Conservation (phyloP, 2,797 vertebrate species). For the Emydoidea blandingii region DNA sequence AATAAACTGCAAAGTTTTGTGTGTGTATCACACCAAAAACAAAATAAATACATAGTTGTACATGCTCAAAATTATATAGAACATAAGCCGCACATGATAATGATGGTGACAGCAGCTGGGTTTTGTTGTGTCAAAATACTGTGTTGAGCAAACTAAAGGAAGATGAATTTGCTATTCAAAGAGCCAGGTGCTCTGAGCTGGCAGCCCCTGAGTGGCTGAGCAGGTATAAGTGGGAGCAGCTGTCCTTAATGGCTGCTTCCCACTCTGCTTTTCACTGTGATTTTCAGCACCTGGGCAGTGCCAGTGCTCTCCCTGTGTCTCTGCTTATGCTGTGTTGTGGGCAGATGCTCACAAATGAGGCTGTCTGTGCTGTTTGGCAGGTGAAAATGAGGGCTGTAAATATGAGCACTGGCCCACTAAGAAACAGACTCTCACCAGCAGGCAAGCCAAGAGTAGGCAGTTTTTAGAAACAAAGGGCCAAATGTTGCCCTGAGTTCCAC, state of each 20-base stretch:
- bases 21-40: background rate
- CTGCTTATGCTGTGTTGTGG: background rate
- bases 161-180: background rate
- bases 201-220: background rate
- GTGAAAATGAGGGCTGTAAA: background rate
- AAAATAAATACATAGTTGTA: background rate
- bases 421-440: background rate
- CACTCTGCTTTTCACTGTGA: accelerated
- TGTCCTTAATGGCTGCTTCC: background rate
- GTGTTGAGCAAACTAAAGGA: background rate
- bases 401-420: background rate
- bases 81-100: background rate
- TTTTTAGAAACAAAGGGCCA: background rate
- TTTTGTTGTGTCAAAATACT: background rate
- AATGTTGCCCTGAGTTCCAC: background rate
- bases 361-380: background rate
- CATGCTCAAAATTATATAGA: background rate
- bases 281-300: background rate
- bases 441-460: accelerated
- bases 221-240: accelerated
- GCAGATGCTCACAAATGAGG: background rate
- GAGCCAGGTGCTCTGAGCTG: accelerated
- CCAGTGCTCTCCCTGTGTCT: accelerated
- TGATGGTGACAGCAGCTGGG: background rate
- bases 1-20: accelerated